phyloP scores from a whole-genome alignment of 2,888 invertebrate species.

The Ochlodes sylvanus region DNA sequence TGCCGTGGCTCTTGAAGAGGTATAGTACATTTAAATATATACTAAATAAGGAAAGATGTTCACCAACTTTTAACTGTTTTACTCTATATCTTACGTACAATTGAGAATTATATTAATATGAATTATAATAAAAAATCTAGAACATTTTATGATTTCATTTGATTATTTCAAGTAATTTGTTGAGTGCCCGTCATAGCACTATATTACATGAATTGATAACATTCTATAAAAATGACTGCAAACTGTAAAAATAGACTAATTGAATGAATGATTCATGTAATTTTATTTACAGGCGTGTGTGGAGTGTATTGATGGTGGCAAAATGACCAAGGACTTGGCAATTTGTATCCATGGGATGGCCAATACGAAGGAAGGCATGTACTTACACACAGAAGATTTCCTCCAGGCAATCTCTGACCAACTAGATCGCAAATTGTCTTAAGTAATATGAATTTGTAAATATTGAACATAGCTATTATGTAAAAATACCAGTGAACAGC shows the following conservation, averaged over 20 bases:
- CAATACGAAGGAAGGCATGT: constrained; percentile 93
- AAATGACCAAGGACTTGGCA: constrained; percentile 95
- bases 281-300: constrained; percentile 87
- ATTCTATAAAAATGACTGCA: no score
- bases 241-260: no score
- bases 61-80: no score
- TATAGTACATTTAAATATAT: constrained; percentile 50
- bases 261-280: constrained; percentile 5
- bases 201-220: no score
- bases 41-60: no score
- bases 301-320: constrained; percentile 92
- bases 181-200: no score
- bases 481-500: constrained; percentile 4
- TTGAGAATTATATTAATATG: no score
- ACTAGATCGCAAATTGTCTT: constrained; percentile 83
- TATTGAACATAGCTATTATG: constrained; percentile 10
- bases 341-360: constrained; percentile 93
- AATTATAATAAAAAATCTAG: no score
- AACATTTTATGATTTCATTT: no score
- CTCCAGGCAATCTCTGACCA: constrained; percentile 91
- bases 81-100: no score
- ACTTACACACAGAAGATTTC: constrained; percentile 94
- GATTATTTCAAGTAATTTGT: no score
- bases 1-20: constrained; percentile 88
- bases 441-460: constrained; percentile 51